Evolutionary conservation across 1,140 invertebrate genomes (phyloP).

Genomic region (Drosophila prosaltans): DNA sequence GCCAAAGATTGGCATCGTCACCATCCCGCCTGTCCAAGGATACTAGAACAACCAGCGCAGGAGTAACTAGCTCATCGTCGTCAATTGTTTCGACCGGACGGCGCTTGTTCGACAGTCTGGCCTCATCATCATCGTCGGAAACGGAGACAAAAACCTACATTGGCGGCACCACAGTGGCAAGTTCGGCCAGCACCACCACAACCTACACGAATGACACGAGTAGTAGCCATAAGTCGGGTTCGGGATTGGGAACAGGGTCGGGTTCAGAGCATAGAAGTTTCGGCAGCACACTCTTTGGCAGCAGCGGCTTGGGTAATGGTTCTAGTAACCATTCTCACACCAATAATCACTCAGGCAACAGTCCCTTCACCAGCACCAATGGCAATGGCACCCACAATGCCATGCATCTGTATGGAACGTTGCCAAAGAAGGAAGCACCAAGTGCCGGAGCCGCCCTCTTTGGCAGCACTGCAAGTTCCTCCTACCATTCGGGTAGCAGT

Average conservation of each 20-base stretch:
- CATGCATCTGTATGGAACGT: constrained; percentile 78
- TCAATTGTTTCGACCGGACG: constrained; percentile 74
- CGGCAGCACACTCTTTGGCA: constrained; percentile 64
- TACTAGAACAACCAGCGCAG: constrained; percentile 27
- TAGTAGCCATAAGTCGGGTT: constrained; percentile 58
- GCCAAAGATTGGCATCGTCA: constrained; percentile 57
- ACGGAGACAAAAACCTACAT: constrained; percentile 76
- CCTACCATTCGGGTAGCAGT: constrained; percentile 54
- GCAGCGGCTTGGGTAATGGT: constrained; percentile 58
- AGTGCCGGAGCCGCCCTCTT: constrained; percentile 62
- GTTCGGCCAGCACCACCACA: constrained; percentile 54
- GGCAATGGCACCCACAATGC: constrained; percentile 69
- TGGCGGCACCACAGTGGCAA: constrained; percentile 55
- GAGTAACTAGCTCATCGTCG: constrained; percentile 49
- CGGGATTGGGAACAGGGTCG: constrained; percentile 38
- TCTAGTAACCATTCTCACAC: constrained; percentile 22
- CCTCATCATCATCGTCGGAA: constrained; percentile 72
- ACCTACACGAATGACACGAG: constrained; percentile 68
- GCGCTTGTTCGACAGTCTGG: constrained; percentile 76
- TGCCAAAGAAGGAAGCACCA: constrained; percentile 74
- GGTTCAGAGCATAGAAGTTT: constrained; percentile 61
- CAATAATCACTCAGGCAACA: constrained; percentile 40
- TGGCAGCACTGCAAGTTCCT: constrained; percentile 53
- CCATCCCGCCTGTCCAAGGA: constrained; percentile 64
- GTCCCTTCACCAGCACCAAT: constrained; percentile 67